Evolutionary conservation across 2,113 vertebrate species (phyloP), one percentile per base, ranked within the genome.

Genomic region (Muntiacus muntjak): DNA sequence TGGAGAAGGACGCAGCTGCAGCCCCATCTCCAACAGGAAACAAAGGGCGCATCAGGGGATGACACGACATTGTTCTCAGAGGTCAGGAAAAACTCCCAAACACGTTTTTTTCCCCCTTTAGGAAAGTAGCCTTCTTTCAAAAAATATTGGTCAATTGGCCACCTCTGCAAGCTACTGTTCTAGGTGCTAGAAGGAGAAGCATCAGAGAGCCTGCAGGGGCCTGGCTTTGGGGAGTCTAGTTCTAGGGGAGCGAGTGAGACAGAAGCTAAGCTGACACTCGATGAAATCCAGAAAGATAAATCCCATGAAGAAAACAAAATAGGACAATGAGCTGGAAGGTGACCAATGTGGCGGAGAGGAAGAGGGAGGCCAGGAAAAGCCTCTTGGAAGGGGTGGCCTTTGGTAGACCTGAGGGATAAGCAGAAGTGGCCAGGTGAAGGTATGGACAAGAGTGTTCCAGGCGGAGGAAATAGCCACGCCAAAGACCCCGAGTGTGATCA

Each of bases 251-350:
- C 11, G 10, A 62, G 62, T 8, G 10, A 28, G 28, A 2, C 0
- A 2, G 26, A 0, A 19, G 12, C 0, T 0, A 0, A 3, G 76
- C 23, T 43, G 17, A 60, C 26, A 17, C 7, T 9, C 0, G 0
- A 26, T 11, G 12, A 14, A 40, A 30, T 60, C 92, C 47, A 33
- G 10, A 23, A n/a, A 52, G 28, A 76, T 15, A 30, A 45, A 11
- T 23, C 58, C 45, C 1, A 0, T 15, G 28, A 40, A 25, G 47
- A 45, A 62, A 83, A 50, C 9, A 28, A 47, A 33, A 7, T 4
- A 87, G 84, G 79, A 47, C n/a, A 13, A 21, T 5, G 15, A 79
- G 57, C 43, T 3, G 19, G 58, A 36, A n/a, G 40, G 67, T 9
- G 16, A 67, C 3, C 0, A 2, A 17, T 21, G 16, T 5, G 36